Percentiles rank a stretch among this genome's conserved stretches.
These are phyloP conservation scores for Nomada flava DNA, from an alignment of 2,888 invertebrate species.

Conservation along the genomic window DNA sequence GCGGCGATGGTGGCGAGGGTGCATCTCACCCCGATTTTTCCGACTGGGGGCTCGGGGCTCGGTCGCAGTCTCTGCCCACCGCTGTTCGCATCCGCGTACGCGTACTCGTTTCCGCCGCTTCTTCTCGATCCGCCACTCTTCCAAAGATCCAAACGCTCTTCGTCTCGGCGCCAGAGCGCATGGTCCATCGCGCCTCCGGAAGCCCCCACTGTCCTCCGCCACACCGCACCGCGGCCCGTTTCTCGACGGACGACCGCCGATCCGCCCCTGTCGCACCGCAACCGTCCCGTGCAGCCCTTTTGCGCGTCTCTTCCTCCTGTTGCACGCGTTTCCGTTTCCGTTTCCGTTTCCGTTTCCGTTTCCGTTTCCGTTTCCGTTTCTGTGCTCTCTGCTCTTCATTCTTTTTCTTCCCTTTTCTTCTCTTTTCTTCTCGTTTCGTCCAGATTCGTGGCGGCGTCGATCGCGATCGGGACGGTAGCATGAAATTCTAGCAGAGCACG, in stretches of 20 bases:
- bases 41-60: constrained; percentile 76
- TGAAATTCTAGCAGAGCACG: no score
- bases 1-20: constrained; percentile 74
- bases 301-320: background rate
- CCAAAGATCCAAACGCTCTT: constrained; percentile 72
- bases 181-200: constrained; percentile 64
- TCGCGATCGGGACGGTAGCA: background rate
- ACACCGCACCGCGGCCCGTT: constrained; percentile 31
- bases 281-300: background rate
- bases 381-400: no score
- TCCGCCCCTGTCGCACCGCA: constrained; percentile 14
- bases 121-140: constrained; percentile 74
- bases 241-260: constrained; percentile 14
- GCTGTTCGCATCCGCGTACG: constrained; percentile 61
- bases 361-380: background rate
- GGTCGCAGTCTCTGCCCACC: constrained; percentile 76
- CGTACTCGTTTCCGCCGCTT: constrained; percentile 76
- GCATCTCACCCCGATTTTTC: constrained; percentile 78
- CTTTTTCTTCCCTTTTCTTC: no score
- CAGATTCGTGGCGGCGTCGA: no score
- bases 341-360: background rate
- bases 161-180: constrained; percentile 70
- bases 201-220: constrained; percentile 55
- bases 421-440: background rate
- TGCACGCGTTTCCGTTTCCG: background rate